Evolutionary conservation across 2,888 invertebrate genomes (phyloP), one percentile per base, ranked within the genome.

Genomic region (Stegana nigrithorax): DNA sequence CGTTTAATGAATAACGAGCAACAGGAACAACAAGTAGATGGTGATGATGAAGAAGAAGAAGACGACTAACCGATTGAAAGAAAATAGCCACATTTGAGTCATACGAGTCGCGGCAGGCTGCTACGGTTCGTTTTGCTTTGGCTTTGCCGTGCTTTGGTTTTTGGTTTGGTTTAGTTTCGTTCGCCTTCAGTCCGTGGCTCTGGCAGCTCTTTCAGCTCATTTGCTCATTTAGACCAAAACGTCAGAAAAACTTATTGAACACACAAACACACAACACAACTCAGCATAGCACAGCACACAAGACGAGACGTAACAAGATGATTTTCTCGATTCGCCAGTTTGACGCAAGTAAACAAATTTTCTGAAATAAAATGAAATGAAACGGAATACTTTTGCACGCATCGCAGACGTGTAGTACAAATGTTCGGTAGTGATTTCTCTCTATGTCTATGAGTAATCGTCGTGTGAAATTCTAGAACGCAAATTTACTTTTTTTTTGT

Each of bases 261-360:
- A 53, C 19, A n/a, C n/a, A n/a, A n/a, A n/a, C n/a, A n/a, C n/a
- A n/a, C n/a, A n/a, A n/a, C n/a, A n/a, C n/a, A n/a, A n/a, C n/a
- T n/a, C n/a, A n/a, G n/a, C n/a, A n/a, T n/a, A n/a, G n/a, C n/a
- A n/a, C n/a, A n/a, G n/a, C n/a, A n/a, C n/a, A n/a, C n/a, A n/a
- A n/a, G n/a, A n/a, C n/a, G n/a, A n/a, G n/a, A n/a, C n/a, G n/a
- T n/a, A n/a, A n/a, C n/a, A n/a, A n/a, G n/a, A n/a, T n/a, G n/a
- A n/a, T n/a, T n/a, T n/a, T n/a, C n/a, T n/a, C n/a, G n/a, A n/a
- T n/a, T n/a, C n/a, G n/a, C n/a, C n/a, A n/a, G 76, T 78, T 78
- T 75, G 75, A 75, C 75, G 75, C 79, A 75, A 75, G 75, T 75
- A 75, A 75, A 80, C 81, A 75, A 78, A 68, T 19, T n/a, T 4